Evolutionary conservation across 1,140 invertebrate genomes (phyloP).

Genomic region (Colletes latitarsis): DNA sequence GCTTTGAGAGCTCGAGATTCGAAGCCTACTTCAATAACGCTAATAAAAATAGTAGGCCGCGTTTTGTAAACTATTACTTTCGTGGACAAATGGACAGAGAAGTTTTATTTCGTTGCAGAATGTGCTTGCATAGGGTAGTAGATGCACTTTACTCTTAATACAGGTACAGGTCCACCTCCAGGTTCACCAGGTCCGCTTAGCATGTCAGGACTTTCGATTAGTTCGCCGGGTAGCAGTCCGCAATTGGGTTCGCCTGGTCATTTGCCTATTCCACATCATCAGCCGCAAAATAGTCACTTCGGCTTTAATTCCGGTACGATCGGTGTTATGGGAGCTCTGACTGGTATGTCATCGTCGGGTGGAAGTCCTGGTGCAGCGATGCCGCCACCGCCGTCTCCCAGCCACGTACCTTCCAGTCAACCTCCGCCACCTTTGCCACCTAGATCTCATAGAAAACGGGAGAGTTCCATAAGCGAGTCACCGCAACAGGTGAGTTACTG

Average conservation of each 20-base stretch:
- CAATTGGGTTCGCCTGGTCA: slow-evolving; percentile 76
- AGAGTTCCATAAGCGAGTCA: slow-evolving; percentile 84
- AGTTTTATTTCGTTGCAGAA: slow-evolving; percentile 28
- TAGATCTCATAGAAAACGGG: slow-evolving; percentile 81
- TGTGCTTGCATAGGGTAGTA: slow-evolving; percentile 41
- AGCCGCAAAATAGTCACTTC: slow-evolving; percentile 79
- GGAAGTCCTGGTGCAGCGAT: slow-evolving; percentile 80
- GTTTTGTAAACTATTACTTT: slow-evolving; percentile 2
- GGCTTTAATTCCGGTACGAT: slow-evolving; percentile 77
- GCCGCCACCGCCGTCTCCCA: slow-evolving; percentile 79
- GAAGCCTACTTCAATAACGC: too few species aligned
- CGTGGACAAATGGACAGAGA: not conserved
- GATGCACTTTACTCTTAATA: slow-evolving; percentile 43
- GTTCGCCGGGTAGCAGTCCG: slow-evolving; percentile 77
- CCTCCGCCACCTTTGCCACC: slow-evolving; percentile 84
- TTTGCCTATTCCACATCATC: slow-evolving; percentile 69
- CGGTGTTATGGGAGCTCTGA: slow-evolving; percentile 66
- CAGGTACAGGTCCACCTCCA: slow-evolving; percentile 70
- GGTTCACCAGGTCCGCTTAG: slow-evolving; percentile 76
- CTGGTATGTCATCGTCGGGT: slow-evolving; percentile 70
- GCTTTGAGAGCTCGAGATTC: too few species aligned
- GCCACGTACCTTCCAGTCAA: slow-evolving; percentile 77
- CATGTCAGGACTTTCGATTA: slow-evolving; percentile 74
- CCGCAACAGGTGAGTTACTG: slow-evolving; percentile 79
- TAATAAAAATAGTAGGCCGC: not conserved